Conservation (phyloP, 2,797 vertebrate species). For the Premnoplex brunnescens region DNA sequence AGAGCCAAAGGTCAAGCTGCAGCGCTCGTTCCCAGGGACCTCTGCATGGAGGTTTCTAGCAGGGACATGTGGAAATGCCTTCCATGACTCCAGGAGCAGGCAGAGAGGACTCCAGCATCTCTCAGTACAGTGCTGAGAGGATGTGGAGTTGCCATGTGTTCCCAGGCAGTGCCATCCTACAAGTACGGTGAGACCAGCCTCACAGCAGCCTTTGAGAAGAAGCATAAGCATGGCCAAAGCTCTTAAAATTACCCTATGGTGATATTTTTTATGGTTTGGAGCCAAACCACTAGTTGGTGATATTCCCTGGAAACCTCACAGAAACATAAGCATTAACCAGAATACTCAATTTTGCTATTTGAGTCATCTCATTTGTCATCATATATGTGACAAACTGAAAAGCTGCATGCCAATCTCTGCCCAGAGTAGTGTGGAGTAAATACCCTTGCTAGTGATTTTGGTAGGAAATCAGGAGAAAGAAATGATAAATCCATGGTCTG, state of each 20-base stretch:
- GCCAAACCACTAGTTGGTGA: not conserved
- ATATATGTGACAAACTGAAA: not conserved
- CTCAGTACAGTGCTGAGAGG: not conserved
- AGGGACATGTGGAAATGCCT: not conserved
- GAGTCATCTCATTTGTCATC: not conserved
- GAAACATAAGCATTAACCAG: not conserved
- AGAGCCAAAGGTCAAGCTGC: no score
- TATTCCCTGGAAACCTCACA: not conserved
- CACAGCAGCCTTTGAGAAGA: not conserved
- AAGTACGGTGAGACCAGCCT: not conserved
- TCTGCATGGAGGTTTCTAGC: not conserved
- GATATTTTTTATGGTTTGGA: not conserved
- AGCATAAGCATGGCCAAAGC: not conserved
- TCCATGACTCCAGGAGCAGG: not conserved
- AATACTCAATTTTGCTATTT: not conserved
- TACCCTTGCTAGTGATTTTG: not conserved
- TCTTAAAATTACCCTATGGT: not conserved
- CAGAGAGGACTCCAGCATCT: not conserved
- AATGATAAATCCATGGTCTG: not conserved
- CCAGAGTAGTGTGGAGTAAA: not conserved
- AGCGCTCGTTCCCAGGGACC: not conserved
- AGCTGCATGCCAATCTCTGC: not conserved
- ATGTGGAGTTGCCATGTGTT: not conserved
- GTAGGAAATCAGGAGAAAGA: not conserved
- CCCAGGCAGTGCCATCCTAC: rapidly evolving